Conservation (phyloP, 2,888 invertebrate species). For the Drosophila macrothrix region DNA sequence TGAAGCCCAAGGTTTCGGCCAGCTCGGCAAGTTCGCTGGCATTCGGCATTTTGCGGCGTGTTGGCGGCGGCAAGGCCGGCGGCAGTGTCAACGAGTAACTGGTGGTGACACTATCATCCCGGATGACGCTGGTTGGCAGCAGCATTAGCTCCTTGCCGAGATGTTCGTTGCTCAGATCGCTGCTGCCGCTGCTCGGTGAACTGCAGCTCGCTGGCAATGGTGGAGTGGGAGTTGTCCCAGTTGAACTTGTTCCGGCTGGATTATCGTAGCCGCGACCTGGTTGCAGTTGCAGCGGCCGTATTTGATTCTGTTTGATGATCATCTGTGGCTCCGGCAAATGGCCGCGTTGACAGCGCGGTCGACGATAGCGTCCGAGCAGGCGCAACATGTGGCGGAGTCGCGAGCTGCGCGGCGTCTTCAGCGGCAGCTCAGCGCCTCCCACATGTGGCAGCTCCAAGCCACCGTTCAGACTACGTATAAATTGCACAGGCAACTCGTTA, state of each 20-base stretch:
- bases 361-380: conserved; percentile 83
- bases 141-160: conserved; percentile 78
- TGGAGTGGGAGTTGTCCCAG: conserved; percentile 59
- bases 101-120: conserved; percentile 82
- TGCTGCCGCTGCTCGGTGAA: conserved; percentile 63
- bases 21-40: conserved; percentile 87
- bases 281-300: conserved; percentile 83
- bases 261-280: conserved; percentile 49
- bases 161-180: conserved; percentile 67
- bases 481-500: conserved; percentile 69
- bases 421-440: conserved; percentile 35
- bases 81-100: conserved; percentile 79
- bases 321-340: conserved; percentile 57
- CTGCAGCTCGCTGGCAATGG: conserved; percentile 52
- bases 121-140: conserved; percentile 83
- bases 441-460: conserved; percentile 44
- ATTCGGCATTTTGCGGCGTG: conserved; percentile 86
- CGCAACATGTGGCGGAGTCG: conserved; percentile 84
- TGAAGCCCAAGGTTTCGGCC: conserved; percentile 86
- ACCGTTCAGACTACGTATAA: conserved; percentile 57
- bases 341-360: conserved; percentile 81
- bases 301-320: conserved; percentile 84
- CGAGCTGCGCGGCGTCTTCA: conserved; percentile 64
- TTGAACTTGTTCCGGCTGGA: conserved; percentile 42
- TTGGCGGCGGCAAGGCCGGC: conserved; percentile 86